Conservation (phyloP, 2,888 invertebrate genomes). For the Athalia cordata region DNA sequence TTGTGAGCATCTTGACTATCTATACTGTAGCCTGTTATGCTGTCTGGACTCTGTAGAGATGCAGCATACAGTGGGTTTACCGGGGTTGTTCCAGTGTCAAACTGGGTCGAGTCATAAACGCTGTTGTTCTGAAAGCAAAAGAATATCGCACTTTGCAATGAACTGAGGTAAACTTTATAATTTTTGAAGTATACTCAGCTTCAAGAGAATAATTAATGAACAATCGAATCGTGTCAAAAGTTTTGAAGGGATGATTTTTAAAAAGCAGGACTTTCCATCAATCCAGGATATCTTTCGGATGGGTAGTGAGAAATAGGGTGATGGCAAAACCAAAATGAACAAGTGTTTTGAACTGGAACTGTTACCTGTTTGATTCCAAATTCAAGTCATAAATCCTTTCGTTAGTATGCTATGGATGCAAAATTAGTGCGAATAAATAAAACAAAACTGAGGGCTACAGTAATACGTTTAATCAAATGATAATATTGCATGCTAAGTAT, state of each 20-base stretch:
- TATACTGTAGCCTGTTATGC: constrained; percentile 77
- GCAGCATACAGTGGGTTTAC: constrained; percentile 82
- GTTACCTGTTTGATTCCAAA: not conserved
- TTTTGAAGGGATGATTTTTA: no score
- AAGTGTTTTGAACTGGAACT: not conserved
- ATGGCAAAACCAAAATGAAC: no score
- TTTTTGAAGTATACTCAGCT: constrained; percentile 10
- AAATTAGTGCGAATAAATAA: constrained; percentile 62
- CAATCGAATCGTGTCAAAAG: not conserved
- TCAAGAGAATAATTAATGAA: no score
- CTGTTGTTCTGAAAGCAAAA: constrained; percentile 79
- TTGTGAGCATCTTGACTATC: constrained; percentile 63
- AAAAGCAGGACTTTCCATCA: no score
- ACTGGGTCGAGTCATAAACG: constrained; percentile 83
- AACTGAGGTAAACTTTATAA: constrained; percentile 24
- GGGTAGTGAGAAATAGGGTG: not conserved
- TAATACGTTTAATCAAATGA: constrained; percentile 62
- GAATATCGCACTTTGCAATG: constrained; percentile 38
- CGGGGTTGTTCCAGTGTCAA: constrained; percentile 80
- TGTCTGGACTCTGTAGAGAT: constrained; percentile 84
- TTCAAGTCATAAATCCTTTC: not conserved
- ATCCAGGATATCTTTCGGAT: not conserved
- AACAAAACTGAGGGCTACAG: constrained; percentile 63
- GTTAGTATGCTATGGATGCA: constrained; percentile 8
- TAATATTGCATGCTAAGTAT: constrained; percentile 60